phyloP scores from a whole-genome alignment of 1,140 invertebrate genomes.

The Anadara kagoshimensis region DNA sequence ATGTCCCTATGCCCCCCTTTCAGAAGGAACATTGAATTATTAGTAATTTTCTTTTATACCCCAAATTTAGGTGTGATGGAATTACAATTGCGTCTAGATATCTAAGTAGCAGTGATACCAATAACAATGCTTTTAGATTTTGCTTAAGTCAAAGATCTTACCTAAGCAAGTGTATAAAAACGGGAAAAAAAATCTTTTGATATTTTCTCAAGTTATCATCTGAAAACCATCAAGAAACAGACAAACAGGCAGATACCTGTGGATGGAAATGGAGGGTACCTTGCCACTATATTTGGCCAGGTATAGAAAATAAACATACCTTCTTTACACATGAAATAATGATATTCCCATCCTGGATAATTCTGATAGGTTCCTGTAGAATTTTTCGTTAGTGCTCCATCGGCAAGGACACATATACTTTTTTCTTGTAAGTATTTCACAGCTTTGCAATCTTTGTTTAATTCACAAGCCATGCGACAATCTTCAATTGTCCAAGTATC shows the following conservation, averaged over 20 bases:
- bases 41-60: background rate
- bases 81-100: background rate
- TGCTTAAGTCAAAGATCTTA: background rate
- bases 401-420: constrained; percentile 31
- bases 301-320: constrained; percentile 19
- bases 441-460: constrained; percentile 27
- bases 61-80: background rate
- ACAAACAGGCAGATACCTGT: background rate
- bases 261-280: background rate
- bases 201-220: background rate
- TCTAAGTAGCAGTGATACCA: background rate
- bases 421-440: constrained; percentile 37
- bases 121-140: background rate
- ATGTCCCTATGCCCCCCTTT: background rate
- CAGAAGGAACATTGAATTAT: background rate
- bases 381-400: constrained; percentile 1
- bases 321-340: constrained; percentile 35
- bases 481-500: constrained; percentile 42
- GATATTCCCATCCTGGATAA: constrained; percentile 49
- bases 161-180: background rate
- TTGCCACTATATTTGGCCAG: background rate
- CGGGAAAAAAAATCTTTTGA: background rate
- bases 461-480: constrained; percentile 40
- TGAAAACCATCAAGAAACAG: background rate
- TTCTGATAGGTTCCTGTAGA: constrained; percentile 4